Percentiles rank a stretch among this genome's conserved stretches.
phyloP scores from a whole-genome alignment of 2,797 vertebrate species.

The Picus viridis region DNA sequence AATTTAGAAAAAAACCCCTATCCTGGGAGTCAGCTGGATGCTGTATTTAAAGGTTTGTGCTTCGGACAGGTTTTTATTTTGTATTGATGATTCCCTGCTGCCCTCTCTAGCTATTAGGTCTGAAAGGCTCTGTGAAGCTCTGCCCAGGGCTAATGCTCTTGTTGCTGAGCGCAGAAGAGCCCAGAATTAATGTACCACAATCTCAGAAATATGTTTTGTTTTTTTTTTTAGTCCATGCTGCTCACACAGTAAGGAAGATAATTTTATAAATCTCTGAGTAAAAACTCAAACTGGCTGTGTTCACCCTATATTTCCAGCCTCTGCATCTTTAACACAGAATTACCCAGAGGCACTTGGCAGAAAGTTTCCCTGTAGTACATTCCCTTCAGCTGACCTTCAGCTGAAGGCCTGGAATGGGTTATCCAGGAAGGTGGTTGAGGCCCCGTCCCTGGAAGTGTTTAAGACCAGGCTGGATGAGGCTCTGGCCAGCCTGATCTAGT shows the following conservation, averaged over 20 bases:
- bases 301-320: background rate
- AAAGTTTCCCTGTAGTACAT: background rate
- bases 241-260: background rate
- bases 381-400: no score
- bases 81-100: background rate
- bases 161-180: background rate
- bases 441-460: no score
- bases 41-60: background rate
- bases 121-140: accelerated
- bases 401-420: no score
- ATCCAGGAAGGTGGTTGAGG: no score
- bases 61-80: background rate
- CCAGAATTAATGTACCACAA: background rate
- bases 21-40: background rate
- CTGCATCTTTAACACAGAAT: background rate
- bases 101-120: accelerated
- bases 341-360: background rate
- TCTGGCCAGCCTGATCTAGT: no score
- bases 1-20: background rate
- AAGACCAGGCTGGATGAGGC: no score
- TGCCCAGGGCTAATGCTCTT: background rate
- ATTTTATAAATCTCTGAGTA: background rate
- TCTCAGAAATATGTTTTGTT: background rate
- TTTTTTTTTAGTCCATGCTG: background rate
- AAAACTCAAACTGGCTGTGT: background rate